These are phyloP conservation scores for Aporophyla lueneburgensis DNA, from an alignment of 2,888 invertebrate species.

Conservation along the genomic window DNA sequence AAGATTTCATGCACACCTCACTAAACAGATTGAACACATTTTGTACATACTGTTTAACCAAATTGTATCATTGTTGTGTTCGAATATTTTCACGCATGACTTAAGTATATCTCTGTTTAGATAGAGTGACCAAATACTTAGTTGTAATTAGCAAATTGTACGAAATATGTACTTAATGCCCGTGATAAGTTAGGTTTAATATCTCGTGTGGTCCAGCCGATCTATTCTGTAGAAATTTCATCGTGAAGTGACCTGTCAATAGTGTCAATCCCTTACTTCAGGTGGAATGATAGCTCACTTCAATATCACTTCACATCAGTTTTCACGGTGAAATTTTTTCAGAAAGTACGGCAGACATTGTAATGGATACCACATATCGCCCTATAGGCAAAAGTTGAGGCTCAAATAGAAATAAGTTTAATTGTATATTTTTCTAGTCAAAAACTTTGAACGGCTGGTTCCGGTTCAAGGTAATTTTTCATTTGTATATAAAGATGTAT, in stretches of 20 bases:
- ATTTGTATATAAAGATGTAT: constrained; percentile 30
- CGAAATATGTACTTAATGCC: constrained; percentile 40
- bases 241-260: background rate
- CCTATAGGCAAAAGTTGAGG: background rate
- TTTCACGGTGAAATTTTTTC: background rate
- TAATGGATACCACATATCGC: background rate
- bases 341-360: constrained; percentile 2
- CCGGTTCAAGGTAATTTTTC: constrained; percentile 21
- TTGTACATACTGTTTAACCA: constrained; percentile 6
- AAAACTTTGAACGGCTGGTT: constrained; percentile 48
- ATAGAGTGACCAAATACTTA: constrained; percentile 10
- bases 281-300: background rate
- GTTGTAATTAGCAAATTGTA: constrained; percentile 28
- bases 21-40: constrained; percentile 16
- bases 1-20: constrained; percentile 21
- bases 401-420: constrained; percentile 39
- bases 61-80: constrained; percentile 4
- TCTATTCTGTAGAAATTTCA: background rate
- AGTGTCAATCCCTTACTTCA: background rate
- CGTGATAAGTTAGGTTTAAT: constrained; percentile 34
- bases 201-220: background rate
- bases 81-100: background rate
- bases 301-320: background rate
- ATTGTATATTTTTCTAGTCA: constrained; percentile 48
- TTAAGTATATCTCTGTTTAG: background rate